Base-by-base conservation (phyloP, 2,888 invertebrate genomes). In the Lissocephala sabroskyi region DNA sequence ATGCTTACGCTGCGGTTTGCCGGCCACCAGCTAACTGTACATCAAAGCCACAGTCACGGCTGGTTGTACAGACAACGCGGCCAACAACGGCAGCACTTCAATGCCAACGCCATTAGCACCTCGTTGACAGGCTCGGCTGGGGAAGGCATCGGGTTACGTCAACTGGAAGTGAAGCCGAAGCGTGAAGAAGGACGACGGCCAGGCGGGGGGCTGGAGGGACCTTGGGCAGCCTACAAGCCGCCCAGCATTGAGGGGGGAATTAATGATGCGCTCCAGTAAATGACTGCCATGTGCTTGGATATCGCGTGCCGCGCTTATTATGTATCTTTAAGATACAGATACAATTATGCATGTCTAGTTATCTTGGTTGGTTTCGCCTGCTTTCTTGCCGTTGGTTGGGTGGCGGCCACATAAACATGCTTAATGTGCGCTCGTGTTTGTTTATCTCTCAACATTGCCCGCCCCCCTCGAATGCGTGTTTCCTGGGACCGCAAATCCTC, bases 61-160 rank as follows among this genome's bases (percentile, higher is more conserved):
- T 29, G 11, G 35, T 5, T 11, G 17, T 14, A 57, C 52, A 43
- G 41, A 32, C 36, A 50, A 19, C 48, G 45, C 42, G 33, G 52
- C 37, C 45, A n/a, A 29, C 46, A 36, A 33, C 41, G 35, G 36
- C 32, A 41, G 49, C 29, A 43, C 45, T 49, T 55, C 58, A 60
- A 46, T 56, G 59, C 58, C 56, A 49, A 40, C 62, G 53, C 68
- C 68, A 76, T 71, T 71, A 71, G 76, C 71, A 71, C 71, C 71
- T 71, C 76, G 65, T 63, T 73, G 74, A 73, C 68, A 76, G 65
- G 45, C 53, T n/a, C 68, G 73, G 65, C 46, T 52, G 35, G 2
- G 14, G 47, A 49, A 18, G 41, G 59, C 53, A 60, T 76, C 56
- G 45, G 51, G 65, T 76, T 73, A 67, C 76, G 62, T 52, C 46